Conservation (phyloP, 1,140 invertebrate species). For the Yoshiicerus persimilis region DNA sequence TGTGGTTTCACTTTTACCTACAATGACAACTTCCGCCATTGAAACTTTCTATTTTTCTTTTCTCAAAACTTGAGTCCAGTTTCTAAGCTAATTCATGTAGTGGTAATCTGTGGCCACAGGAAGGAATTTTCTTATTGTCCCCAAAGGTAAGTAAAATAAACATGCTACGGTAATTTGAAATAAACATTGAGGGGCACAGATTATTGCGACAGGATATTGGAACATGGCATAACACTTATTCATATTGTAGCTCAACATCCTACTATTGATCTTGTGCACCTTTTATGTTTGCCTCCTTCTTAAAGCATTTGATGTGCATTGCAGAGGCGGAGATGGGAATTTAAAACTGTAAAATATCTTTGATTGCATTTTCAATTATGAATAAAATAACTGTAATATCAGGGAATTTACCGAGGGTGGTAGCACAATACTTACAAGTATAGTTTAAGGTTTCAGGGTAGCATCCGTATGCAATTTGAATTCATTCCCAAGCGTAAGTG, state of each 20-base stretch:
- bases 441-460: background rate
- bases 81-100: background rate
- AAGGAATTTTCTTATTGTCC: background rate
- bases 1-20: constrained; percentile 10
- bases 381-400: background rate
- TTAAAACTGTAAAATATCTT: background rate
- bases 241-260: background rate
- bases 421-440: background rate
- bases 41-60: background rate
- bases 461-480: background rate
- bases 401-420: background rate
- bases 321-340: background rate
- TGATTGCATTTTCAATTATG: background rate
- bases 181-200: no score
- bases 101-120: background rate
- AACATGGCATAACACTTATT: background rate
- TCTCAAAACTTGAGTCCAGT: background rate
- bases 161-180: background rate
- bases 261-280: background rate
- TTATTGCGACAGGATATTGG: no score
- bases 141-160: background rate
- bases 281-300: no score
- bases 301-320: background rate
- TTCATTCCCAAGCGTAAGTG: background rate
- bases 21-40: background rate